These are phyloP conservation scores for Drosophila histrio DNA, from an alignment of 2,888 invertebrate genomes.

Conservation along the genomic window DNA sequence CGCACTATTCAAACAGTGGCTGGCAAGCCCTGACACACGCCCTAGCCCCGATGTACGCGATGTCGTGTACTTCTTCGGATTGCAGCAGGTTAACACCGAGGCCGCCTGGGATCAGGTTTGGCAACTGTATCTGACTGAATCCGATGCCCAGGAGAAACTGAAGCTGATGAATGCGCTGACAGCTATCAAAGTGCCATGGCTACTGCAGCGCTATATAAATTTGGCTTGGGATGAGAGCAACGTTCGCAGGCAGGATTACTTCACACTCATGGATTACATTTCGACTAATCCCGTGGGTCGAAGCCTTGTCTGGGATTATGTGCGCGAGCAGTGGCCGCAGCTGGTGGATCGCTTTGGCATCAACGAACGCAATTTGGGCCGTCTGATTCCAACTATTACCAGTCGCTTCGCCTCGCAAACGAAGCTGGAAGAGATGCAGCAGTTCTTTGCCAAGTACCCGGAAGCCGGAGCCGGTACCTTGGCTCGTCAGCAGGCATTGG, in stretches of 20 bases:
- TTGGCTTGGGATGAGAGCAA: slow-evolving; percentile 90
- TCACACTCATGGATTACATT: slow-evolving; percentile 88
- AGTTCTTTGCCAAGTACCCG: slow-evolving; percentile 91
- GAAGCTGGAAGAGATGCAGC: slow-evolving; percentile 90
- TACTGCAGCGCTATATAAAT: slow-evolving; percentile 89
- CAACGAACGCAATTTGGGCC: slow-evolving; percentile 92
- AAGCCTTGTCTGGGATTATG: slow-evolving; percentile 92
- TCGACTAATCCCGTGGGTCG: slow-evolving; percentile 90
- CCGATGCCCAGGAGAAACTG: slow-evolving; percentile 91
- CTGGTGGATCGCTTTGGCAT: slow-evolving; percentile 91
- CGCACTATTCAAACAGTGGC: slow-evolving; percentile 87
- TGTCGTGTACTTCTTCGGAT: slow-evolving; percentile 89
- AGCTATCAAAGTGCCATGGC: slow-evolving; percentile 87
- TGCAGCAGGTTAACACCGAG: slow-evolving; percentile 87
- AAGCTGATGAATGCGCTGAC: slow-evolving; percentile 90
- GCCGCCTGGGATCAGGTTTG: slow-evolving; percentile 91
- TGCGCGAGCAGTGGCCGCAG: slow-evolving; percentile 90
- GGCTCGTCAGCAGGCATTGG: slow-evolving; percentile 90
- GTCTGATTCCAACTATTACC: slow-evolving; percentile 89
- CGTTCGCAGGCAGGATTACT: slow-evolving; percentile 93
- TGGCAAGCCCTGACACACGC: slow-evolving; percentile 84
- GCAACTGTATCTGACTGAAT: slow-evolving; percentile 89
- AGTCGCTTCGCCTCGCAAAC: slow-evolving; percentile 88
- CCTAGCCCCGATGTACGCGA: slow-evolving; percentile 88
- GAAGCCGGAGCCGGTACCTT: slow-evolving; percentile 93